Percentiles rank a stretch among this genome's conserved stretches.
Evolutionary conservation across 1,140 invertebrate species (phyloP).

Genomic region (Homalodisca vitripennis): DNA sequence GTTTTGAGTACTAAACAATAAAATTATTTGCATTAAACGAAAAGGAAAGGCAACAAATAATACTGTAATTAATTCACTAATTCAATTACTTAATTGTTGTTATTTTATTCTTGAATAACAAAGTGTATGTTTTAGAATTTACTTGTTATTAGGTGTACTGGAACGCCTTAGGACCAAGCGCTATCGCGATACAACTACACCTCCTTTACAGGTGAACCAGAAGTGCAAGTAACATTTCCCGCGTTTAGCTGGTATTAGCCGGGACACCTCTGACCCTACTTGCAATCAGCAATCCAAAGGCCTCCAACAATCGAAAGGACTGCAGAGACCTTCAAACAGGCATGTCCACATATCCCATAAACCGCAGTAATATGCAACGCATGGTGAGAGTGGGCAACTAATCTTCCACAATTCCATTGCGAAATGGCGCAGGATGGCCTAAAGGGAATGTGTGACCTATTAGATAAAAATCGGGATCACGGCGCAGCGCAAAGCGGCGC

Average conservation of each 20-base stretch:
- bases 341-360: conserved; percentile 7
- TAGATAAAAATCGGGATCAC: conserved; percentile 21
- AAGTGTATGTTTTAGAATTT: too few species aligned
- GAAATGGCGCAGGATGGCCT: neutral
- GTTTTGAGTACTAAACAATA: too few species aligned
- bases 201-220: too few species aligned
- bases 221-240: neutral
- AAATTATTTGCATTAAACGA: too few species aligned
- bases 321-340: conserved; percentile 1
- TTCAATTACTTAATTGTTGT: too few species aligned
- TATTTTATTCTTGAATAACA: too few species aligned
- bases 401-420: neutral
- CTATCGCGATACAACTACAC: too few species aligned
- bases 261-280: neutral
- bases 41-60: too few species aligned
- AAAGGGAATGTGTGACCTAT: conserved; percentile 10
- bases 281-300: neutral
- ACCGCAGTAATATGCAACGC: conserved; percentile 19
- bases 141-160: too few species aligned
- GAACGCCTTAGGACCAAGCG: too few species aligned
- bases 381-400: neutral
- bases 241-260: neutral
- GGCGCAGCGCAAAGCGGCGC: neutral
- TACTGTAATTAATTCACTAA: too few species aligned
- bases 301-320: neutral